Base-by-base conservation (phyloP, 35 echinoderm and acorn worm genomes). In the Apostichopus japonicus region DNA sequence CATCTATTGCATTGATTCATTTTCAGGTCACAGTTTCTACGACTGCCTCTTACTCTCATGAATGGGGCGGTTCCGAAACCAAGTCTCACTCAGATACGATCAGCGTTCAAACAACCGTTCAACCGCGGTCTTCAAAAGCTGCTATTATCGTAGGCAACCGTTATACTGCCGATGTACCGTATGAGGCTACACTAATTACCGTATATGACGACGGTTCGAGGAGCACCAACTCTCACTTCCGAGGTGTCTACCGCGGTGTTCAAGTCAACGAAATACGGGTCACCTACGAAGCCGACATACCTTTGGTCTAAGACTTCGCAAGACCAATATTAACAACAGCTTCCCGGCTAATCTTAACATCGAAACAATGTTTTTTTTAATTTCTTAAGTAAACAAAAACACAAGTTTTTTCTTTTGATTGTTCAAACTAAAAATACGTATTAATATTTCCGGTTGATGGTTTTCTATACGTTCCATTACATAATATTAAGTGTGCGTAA, bases 251-350 rank as follows among this genome's bases (percentile, higher is more conserved):
- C 79, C 22, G 79, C 8, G 79, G 79, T 6, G 24, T 82, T 24
- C 79, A 82, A 24, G 54, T 82, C 14, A 82, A 82, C 79, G 79
- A 82, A 13, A 82, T 82, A 54, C 16, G 44, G 33, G 79, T 82
- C 2, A 82, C 79, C 21, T 82, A 82, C 27, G 79, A 82, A 19
- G 71, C 71, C 17, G 79, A 82, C 19, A 82, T 82, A 52, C 79
- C 79, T 0, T 23, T 82, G 15, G 71, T 1, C 27, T 33, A 33
- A 33, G 27, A 33, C 27, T 33, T 33, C 1, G 27, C 27, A 33
- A 1, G 27, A 33, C 27, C 27, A 33, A 33, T 1, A 33, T 33
- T 1, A 33, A 33, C 27, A 33, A 1, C 0, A 33, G 1, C 0
- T 33, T 33, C 27, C 27, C 27, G n/a, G n/a, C n/a, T 1, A 33